phyloP scores from a whole-genome alignment of 1,140 invertebrate genomes.

The Heterodera schachtii region DNA sequence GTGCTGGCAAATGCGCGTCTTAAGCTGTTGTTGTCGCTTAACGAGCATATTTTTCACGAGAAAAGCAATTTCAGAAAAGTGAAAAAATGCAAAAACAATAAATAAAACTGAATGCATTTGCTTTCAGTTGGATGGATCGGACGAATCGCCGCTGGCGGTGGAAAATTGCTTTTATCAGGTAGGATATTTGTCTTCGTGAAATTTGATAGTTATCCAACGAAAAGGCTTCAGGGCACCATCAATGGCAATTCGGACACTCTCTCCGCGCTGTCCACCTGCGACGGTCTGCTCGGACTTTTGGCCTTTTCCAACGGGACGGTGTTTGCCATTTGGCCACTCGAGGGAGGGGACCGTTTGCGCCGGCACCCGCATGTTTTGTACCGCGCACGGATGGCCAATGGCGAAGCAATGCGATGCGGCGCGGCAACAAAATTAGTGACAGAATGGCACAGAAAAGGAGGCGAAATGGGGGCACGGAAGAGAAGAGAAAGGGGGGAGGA shows the following conservation, averaged over 20 bases:
- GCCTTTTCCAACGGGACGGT: slow-evolving; percentile 62
- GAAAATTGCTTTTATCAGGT: slow-evolving; percentile 62
- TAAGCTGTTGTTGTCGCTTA: slow-evolving; percentile 59
- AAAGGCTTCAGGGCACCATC: slow-evolving; percentile 50
- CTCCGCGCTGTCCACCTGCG: slow-evolving; percentile 65
- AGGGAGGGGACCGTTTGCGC: slow-evolving; percentile 57
- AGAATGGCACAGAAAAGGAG: slow-evolving; percentile 9
- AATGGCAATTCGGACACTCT: slow-evolving; percentile 59
- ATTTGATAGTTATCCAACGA: neutral
- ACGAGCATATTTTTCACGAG: slow-evolving; percentile 59
- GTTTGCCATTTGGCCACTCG: slow-evolving; percentile 64
- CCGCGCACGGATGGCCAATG: slow-evolving; percentile 50
- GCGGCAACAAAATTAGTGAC: slow-evolving; percentile 39
- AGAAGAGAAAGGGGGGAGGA: neutral
- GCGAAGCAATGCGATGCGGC: slow-evolving; percentile 51
- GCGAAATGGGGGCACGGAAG: neutral
- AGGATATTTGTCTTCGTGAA: neutral
- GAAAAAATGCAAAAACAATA: neutral
- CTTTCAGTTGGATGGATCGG: slow-evolving; percentile 38
- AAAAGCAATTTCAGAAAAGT: slow-evolving; percentile 60
- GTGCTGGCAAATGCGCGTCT: slow-evolving; percentile 42
- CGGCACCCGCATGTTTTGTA: slow-evolving; percentile 63
- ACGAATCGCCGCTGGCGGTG: slow-evolving; percentile 51
- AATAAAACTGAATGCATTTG: slow-evolving; percentile 11
- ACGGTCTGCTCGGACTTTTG: slow-evolving; percentile 60